These are phyloP conservation scores for Phytoseiulus persimilis DNA, from an alignment of 2,888 invertebrate species.

Conservation along the genomic window DNA sequence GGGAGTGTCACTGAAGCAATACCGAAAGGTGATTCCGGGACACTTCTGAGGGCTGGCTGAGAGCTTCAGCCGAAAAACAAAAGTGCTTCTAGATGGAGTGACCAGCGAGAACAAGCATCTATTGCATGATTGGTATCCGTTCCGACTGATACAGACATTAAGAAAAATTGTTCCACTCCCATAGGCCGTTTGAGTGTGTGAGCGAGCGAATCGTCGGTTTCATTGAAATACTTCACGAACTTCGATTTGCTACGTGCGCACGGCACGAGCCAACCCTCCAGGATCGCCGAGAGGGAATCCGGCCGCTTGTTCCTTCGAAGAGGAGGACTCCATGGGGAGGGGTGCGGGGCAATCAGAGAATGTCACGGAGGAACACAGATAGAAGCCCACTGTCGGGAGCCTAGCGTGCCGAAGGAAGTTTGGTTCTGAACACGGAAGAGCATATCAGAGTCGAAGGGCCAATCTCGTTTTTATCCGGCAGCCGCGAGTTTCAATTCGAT, in stretches of 20 bases:
- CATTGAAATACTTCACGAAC: not conserved
- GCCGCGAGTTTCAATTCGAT: not conserved
- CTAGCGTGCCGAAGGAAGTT: not conserved
- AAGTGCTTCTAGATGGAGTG: no score
- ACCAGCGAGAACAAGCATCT: no score
- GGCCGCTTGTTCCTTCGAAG: not conserved
- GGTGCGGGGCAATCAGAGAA: not conserved
- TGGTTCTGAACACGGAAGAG: not conserved
- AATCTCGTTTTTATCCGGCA: not conserved
- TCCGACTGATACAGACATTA: not conserved
- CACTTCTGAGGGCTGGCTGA: no score
- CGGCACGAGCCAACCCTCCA: not conserved
- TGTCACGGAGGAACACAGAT: not conserved
- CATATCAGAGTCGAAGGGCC: not conserved
- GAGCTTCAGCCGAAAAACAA: no score
- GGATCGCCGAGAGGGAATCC: not conserved
- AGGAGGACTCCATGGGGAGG: not conserved
- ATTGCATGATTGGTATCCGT: not conserved
- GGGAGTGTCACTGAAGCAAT: no score
- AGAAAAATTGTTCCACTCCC: not conserved
- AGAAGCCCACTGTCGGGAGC: not conserved
- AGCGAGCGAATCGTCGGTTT: not conserved
- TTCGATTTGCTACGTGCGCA: not conserved
- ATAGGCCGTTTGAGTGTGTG: not conserved
- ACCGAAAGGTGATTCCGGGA: no score